These are phyloP conservation scores for Sarcophilus harrisii DNA, from an alignment of 2,797 vertebrate species.

Conservation along the genomic window DNA sequence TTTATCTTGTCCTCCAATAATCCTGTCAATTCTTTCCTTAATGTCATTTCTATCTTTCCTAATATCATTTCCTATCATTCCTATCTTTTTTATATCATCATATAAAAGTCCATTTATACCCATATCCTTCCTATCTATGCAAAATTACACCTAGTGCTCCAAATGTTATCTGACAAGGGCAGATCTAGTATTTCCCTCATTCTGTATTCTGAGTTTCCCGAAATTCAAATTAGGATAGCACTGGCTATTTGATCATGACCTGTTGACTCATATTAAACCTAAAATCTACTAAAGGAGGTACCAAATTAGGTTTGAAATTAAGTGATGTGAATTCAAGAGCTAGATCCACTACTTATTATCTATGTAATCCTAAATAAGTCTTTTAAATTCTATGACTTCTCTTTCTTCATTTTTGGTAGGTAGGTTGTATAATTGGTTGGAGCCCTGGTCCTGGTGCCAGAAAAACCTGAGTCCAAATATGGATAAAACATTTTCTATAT, in stretches of 20 bases:
- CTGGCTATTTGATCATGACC: not conserved
- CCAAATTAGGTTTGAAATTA: not conserved
- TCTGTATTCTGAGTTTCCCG: not conserved
- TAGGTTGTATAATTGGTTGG: not conserved
- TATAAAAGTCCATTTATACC: no score
- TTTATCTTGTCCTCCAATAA: not conserved
- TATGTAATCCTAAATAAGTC: not conserved
- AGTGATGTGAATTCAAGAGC: not conserved
- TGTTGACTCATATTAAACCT: not conserved
- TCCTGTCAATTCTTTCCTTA: not conserved
- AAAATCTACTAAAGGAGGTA: not conserved
- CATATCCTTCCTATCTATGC: not conserved
- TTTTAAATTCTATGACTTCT: not conserved
- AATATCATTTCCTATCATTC: no score
- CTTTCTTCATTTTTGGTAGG: not conserved
- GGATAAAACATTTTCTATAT: not conserved
- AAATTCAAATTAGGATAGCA: not conserved
- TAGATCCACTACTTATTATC: not conserved
- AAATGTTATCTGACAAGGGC: not conserved
- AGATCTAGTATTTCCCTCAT: not conserved
- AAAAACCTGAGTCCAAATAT: not conserved
- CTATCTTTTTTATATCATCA: no score
- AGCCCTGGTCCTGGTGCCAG: not conserved
- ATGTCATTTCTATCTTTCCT: not conserved
- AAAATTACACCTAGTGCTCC: not conserved